Conservation (phyloP, 2,113 vertebrate genomes). For the Brachirus orientalis region DNA sequence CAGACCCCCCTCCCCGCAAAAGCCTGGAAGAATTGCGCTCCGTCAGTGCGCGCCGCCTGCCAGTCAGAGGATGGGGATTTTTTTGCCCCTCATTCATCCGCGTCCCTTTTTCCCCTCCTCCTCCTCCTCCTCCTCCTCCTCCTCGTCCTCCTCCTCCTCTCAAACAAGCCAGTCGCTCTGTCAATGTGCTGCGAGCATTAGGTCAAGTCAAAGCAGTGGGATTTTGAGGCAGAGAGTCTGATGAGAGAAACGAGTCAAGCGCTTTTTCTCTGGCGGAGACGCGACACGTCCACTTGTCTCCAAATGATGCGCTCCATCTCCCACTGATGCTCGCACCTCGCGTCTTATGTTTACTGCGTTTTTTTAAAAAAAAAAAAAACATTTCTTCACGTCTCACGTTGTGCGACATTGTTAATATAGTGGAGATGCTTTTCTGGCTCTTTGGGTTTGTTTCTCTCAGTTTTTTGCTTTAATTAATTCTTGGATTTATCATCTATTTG, state of each 20-base stretch:
- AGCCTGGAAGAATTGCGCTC: constrained; percentile 67
- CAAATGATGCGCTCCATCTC: constrained; percentile 53
- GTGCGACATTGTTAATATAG: constrained; percentile 10
- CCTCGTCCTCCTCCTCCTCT: constrained; percentile 59
- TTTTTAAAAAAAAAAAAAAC: too few relatives aligned
- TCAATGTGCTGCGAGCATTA: constrained; percentile 77
- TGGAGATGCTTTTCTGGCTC: constrained; percentile 40
- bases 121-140: constrained; percentile 56
- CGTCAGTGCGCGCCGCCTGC: constrained; percentile 72
- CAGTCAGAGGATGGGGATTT: constrained; percentile 79
- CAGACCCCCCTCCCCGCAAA: constrained; percentile 32
- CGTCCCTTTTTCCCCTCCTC: constrained; percentile 48
- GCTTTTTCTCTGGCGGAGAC: constrained; percentile 36
- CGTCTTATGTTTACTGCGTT: not conserved
- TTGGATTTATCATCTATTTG: constrained; percentile 48
- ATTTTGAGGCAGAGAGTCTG: constrained; percentile 62
- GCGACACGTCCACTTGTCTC: constrained; percentile 46
- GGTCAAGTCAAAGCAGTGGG: constrained; percentile 78
- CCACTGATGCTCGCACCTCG: constrained; percentile 28
- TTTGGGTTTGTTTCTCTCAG: constrained; percentile 34
- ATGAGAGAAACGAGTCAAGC: constrained; percentile 57
- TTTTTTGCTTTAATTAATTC: constrained; percentile 21
- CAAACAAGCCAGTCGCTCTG: constrained; percentile 77
- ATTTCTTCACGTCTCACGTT: constrained; percentile 51
- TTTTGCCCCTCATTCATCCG: constrained; percentile 49